Evolutionary conservation across 2,797 vertebrate genomes (phyloP).

Genomic region (Sebastolobus alascanus): DNA sequence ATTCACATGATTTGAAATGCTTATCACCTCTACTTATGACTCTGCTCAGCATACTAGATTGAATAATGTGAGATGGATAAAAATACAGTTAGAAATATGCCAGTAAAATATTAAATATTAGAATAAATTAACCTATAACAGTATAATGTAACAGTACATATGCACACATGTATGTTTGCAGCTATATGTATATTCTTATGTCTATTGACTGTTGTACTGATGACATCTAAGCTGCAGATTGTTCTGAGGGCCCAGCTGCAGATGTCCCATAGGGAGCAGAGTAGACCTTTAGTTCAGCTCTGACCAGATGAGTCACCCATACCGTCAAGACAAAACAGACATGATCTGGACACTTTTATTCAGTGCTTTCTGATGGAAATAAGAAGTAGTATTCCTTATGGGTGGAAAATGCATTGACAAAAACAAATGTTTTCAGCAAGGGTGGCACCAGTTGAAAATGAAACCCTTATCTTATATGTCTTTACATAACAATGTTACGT

Average conservation of each 20-base stretch:
- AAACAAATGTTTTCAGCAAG: neutral
- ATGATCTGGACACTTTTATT: slow-evolving; percentile 40
- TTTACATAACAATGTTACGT: neutral
- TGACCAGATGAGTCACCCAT: slow-evolving; percentile 77
- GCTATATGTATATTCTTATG: slow-evolving; percentile 20
- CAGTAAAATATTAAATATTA: neutral
- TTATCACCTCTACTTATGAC: neutral
- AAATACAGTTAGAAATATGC: neutral
- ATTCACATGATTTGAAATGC: slow-evolving; percentile 28
- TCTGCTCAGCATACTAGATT: neutral
- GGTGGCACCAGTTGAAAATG: neutral
- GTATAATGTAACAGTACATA: neutral
- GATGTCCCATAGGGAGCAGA: slow-evolving; percentile 64
- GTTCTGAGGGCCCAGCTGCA: slow-evolving; percentile 73
- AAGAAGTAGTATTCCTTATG: neutral
- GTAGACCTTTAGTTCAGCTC: slow-evolving; percentile 66
- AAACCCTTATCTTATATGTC: neutral
- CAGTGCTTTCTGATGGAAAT: slow-evolving; percentile 23
- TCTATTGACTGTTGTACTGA: slow-evolving; percentile 36
- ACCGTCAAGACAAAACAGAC: slow-evolving; percentile 51
- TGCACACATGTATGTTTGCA: slow-evolving; percentile 3
- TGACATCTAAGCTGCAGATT: slow-evolving; percentile 54
- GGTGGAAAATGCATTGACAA: slow-evolving; percentile 6
- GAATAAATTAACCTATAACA: neutral
- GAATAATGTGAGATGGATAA: neutral